Evolutionary conservation across 2,797 vertebrate genomes (phyloP), one percentile per base, ranked within the genome.

Genomic region (Tachyglossus aculeatus): DNA sequence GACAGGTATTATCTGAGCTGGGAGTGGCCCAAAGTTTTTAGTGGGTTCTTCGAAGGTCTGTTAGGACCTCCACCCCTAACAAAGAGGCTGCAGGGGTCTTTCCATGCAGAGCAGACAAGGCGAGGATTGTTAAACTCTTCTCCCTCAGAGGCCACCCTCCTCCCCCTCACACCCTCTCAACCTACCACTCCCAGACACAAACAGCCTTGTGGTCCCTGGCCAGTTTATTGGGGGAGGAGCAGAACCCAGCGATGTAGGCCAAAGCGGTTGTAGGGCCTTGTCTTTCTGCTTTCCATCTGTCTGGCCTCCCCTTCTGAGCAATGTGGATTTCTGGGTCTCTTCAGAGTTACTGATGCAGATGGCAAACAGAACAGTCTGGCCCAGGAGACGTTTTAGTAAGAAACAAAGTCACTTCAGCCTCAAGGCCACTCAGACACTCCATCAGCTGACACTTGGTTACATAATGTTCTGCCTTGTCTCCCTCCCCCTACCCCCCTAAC

Each of bases 391-490:
- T 51, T 41, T 67, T 76, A 69, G 31, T 44, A 56, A 73, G 56
- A 71, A 74, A 51, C 33, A 45, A 54, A 71, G 58, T 63, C 66
- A 57, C 40, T 56, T 22, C 50, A 25, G 52, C 45, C 53, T 21
- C 45, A 71, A 77, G 56, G 44, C 74, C 50, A 50, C 61, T 72
- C 53, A 47, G 48, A 79, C 39, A 44, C 56, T 29, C 52, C 21
- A 40, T 51, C 56, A 68, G 65, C 22, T 11, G 62, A 67, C 21
- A 14, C 43, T 27, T 16, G 56, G 62, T 86, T 83, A 77, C 12
- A 7, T 77, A 81, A 86, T 56, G 45, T 50, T 55, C 71, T 66
- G 56, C 68, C 76, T 80, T 78, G 74, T 83, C 81, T 68, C 71
- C 57, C 7, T 9, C n/a, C 54, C 56, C 76, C 32, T 56, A n/a